These are phyloP conservation scores for Chelon labrosus DNA, from an alignment of 2,797 vertebrate species.

Conservation along the genomic window DNA sequence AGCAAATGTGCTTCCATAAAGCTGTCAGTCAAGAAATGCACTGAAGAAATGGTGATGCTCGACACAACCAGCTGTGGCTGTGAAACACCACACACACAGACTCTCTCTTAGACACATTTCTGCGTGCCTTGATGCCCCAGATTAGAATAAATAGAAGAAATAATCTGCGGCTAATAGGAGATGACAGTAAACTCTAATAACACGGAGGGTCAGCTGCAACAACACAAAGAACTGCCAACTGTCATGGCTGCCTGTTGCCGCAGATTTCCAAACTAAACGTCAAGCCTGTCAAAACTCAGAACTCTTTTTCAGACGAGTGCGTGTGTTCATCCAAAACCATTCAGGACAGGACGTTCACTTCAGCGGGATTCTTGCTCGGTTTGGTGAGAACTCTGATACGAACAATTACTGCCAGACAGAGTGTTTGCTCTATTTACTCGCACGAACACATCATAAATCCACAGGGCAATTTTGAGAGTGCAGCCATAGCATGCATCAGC, in stretches of 20 bases:
- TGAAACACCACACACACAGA: conserved; percentile 7
- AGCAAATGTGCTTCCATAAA: neutral
- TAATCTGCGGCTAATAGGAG: conserved; percentile 24
- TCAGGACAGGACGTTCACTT: too few species aligned
- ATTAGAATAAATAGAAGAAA: too few species aligned
- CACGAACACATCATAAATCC: too few species aligned
- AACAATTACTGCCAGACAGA: too few species aligned
- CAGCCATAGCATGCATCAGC: too few species aligned
- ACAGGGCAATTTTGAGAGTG: too few species aligned
- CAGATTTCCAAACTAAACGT: conserved; percentile 20
- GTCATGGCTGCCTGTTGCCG: conserved; percentile 9
- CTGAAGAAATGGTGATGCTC: conserved; percentile 16
- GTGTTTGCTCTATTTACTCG: too few species aligned
- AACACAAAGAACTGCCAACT: conserved; percentile 17
- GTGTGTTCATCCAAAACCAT: neutral
- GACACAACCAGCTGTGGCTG: conserved; percentile 26
- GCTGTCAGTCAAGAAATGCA: neutral
- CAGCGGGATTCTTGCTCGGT: too few species aligned
- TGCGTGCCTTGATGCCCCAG: conserved; percentile 1
- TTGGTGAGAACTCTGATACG: too few species aligned
- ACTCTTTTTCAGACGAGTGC: neutral
- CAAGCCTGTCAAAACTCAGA: conserved; percentile 11
- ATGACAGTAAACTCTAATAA: conserved; percentile 42
- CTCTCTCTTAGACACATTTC: neutral
- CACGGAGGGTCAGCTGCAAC: conserved; percentile 6